These are phyloP conservation scores for Mionectes olivaceus DNA, from an alignment of 2,797 vertebrate genomes.

Conservation along the genomic window DNA sequence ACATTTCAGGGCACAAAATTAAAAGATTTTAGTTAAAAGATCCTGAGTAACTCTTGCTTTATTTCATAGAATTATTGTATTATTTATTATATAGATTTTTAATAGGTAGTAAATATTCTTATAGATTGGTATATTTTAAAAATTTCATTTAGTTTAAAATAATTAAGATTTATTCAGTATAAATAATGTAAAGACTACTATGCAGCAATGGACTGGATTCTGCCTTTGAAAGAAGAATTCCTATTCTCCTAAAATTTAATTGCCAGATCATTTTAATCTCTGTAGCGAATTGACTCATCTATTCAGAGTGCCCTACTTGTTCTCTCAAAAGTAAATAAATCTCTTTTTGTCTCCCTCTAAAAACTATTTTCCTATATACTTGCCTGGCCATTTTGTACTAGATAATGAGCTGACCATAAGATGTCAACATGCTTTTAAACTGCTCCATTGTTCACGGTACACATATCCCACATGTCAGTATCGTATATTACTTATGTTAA, in stretches of 20 bases:
- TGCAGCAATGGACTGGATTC: not conserved
- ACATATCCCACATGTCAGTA: fast-evolving
- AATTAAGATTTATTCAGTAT: not conserved
- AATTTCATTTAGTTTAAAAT: not conserved
- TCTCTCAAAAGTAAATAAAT: not conserved
- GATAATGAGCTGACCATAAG: not conserved
- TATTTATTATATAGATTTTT: not conserved
- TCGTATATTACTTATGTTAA: not conserved
- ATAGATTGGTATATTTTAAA: not conserved
- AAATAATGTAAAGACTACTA: not conserved
- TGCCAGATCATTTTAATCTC: no score
- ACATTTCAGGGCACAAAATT: not conserved
- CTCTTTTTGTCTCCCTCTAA: not conserved
- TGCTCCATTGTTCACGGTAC: not conserved
- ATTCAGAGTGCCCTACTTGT: not conserved
- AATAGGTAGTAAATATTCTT: fast-evolving
- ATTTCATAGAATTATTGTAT: not conserved
- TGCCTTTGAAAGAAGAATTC: not conserved
- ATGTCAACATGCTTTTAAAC: not conserved
- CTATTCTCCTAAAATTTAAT: not conserved
- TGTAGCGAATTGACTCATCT: not conserved
- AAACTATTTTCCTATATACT: not conserved
- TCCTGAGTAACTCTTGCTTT: not conserved
- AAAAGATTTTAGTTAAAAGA: not conserved
- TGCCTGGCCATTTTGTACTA: not conserved